A percentile compares a stretch with the other conserved stretches of the same genome.
These are phyloP conservation scores for Machimus atricapillus DNA, from an alignment of 2,888 invertebrate species.

Conservation along the genomic window DNA sequence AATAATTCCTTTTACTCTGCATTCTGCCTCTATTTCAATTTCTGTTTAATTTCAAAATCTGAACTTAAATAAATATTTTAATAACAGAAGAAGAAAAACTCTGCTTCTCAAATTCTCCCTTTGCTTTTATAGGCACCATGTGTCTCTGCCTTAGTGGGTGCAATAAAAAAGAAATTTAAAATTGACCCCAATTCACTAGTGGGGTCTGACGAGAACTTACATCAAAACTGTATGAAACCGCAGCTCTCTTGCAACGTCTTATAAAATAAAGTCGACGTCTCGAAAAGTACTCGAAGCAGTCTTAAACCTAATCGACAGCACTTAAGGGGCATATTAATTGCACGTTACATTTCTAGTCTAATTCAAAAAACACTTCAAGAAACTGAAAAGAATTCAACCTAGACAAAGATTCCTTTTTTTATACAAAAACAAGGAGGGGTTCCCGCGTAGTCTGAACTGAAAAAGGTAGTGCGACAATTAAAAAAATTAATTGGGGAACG, in stretches of 20 bases:
- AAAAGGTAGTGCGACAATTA: not conserved
- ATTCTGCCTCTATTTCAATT: too few relatives aligned
- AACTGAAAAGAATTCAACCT: not conserved
- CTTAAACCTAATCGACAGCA: conserved; percentile 28
- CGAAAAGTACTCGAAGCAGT: conserved; percentile 21
- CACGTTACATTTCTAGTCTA: conserved; percentile 3
- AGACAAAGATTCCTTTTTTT: not conserved
- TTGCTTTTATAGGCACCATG: not conserved
- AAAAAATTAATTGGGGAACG: not conserved
- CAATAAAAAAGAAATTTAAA: not conserved
- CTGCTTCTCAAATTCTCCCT: not conserved
- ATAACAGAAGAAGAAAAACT: not conserved
- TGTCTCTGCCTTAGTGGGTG: not conserved
- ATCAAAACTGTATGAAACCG: conserved; percentile 8
- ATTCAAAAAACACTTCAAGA: not conserved
- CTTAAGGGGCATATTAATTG: conserved; percentile 30
- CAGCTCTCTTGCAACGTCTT: not conserved
- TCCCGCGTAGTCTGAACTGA: not conserved
- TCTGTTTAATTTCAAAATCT: too few relatives aligned
- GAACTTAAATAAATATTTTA: not conserved
- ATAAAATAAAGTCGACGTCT: not conserved
- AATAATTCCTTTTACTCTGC: too few relatives aligned
- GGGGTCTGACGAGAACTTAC: not conserved
- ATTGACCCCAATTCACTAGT: not conserved
- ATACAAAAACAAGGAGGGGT: not conserved